A percentile compares a stretch with the other conserved stretches of the same genome.
These are phyloP conservation scores for Phalanger gymnotis DNA, from an alignment of 2,797 vertebrate genomes.

Conservation along the genomic window DNA sequence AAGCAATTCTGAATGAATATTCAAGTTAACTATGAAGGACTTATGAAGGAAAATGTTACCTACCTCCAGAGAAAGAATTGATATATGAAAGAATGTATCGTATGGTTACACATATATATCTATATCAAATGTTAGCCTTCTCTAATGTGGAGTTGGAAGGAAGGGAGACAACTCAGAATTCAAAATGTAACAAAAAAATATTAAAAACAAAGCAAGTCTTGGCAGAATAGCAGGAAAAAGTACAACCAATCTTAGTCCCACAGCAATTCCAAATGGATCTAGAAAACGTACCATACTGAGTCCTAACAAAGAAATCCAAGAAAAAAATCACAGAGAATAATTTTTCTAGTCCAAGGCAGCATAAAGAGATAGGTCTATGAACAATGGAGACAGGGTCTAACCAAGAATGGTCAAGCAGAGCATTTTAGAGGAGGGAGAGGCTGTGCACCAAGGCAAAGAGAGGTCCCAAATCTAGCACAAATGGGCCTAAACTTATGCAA, in stretches of 20 bases:
- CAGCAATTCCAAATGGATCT: background rate
- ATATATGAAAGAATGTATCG: background rate
- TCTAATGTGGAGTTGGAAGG: no score
- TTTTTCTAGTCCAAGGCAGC: no score
- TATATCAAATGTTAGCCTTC: background rate
- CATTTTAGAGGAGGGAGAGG: background rate
- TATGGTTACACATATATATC: background rate
- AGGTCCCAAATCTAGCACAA: background rate
- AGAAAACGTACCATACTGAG: background rate
- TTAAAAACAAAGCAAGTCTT: background rate
- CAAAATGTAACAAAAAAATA: no score
- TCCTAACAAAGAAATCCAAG: background rate
- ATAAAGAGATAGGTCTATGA: no score
- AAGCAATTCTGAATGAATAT: background rate
- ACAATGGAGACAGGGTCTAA: background rate
- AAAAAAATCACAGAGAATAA: background rate
- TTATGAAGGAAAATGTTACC: background rate
- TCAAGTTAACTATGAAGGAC: background rate
- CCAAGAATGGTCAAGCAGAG: background rate
- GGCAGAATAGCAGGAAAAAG: background rate
- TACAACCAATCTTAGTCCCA: background rate
- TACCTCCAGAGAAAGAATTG: background rate
- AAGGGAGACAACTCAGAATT: no score
- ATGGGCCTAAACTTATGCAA: background rate
- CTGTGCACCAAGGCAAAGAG: no score